phyloP scores from a whole-genome alignment of 2,797 vertebrate genomes.

The Phrynocephalus vlangalii region DNA sequence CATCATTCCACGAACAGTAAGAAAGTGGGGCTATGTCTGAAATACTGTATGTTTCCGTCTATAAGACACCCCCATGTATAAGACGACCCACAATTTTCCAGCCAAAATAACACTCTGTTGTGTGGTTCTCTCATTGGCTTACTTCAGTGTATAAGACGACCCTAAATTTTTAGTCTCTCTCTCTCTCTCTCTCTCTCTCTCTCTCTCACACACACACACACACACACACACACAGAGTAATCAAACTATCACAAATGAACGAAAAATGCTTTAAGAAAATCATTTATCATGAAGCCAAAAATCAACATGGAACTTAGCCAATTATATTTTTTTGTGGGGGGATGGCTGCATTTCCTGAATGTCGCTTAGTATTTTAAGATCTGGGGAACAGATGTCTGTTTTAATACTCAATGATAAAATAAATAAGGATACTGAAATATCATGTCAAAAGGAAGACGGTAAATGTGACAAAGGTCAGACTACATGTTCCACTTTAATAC shows the following conservation, averaged over 20 bases:
- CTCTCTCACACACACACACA: too few species aligned
- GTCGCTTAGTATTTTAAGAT: constrained; percentile 3
- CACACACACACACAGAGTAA: too few species aligned
- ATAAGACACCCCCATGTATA: too few species aligned
- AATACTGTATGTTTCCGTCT: too few species aligned
- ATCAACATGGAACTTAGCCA: background rate
- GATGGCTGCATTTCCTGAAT: background rate
- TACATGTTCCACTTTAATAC: background rate
- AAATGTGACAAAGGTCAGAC: background rate
- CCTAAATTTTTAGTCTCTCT: too few species aligned
- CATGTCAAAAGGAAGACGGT: background rate
- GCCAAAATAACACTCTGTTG: too few species aligned
- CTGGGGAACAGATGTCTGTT: background rate
- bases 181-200: too few species aligned
- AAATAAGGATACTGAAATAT: constrained; percentile 7
- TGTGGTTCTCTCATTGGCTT: too few species aligned
- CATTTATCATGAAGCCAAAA: background rate
- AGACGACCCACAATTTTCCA: too few species aligned
- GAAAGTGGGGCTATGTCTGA: background rate
- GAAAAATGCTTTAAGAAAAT: background rate
- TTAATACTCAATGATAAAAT: background rate
- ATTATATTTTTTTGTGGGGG: too few species aligned
- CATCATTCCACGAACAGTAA: background rate
- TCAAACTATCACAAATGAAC: background rate
- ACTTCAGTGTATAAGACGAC: too few species aligned